Conservation (phyloP, 2,797 vertebrate genomes). For the Balearica regulorum region DNA sequence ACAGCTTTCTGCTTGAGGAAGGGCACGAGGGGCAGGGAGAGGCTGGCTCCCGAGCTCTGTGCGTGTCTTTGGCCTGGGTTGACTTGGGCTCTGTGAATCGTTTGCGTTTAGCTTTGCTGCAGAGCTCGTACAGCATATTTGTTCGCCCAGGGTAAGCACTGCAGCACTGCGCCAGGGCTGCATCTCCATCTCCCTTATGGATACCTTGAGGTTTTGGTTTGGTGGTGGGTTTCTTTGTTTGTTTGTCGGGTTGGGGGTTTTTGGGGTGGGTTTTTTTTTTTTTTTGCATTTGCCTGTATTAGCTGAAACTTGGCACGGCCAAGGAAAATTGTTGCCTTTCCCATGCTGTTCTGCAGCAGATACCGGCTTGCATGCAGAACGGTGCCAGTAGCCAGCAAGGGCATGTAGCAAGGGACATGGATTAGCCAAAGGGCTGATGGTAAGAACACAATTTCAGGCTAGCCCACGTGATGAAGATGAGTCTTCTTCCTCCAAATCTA, state of each 20-base stretch:
- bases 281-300: not conserved
- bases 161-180: not conserved
- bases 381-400: not conserved
- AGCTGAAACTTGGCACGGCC: not conserved
- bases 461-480: rapidly evolving
- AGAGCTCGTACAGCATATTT: rapidly evolving
- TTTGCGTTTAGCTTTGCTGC: not conserved
- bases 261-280: not conserved
- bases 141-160: not conserved
- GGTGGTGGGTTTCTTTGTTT: not conserved
- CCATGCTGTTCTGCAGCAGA: not conserved
- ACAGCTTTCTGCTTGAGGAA: not conserved
- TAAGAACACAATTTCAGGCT: not conserved
- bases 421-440: not conserved
- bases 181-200: not conserved
- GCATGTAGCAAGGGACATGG: not conserved
- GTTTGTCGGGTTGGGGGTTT: no score
- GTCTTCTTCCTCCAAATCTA: not conserved
- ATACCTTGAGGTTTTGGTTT: not conserved
- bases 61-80: not conserved
- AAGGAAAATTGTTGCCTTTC: not conserved
- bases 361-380: not conserved
- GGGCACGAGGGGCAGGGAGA: not conserved
- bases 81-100: not conserved
- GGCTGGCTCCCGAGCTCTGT: not conserved